phyloP scores from a whole-genome alignment of 2,888 invertebrate species.

The Caenorhabditis sp. region DNA sequence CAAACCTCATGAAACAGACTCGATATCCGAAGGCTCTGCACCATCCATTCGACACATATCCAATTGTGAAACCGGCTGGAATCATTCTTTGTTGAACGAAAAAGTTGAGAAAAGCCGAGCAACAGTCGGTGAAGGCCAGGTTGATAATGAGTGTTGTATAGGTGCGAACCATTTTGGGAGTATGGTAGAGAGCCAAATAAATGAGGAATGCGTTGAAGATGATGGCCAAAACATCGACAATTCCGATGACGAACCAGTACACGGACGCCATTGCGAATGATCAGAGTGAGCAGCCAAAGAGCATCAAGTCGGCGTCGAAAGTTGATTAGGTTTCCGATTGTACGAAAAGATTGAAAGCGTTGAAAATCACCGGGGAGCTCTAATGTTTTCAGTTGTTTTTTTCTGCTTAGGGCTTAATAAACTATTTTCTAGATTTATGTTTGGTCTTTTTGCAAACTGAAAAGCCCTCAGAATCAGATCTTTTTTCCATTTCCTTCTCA shows the following conservation, averaged over 20 bases:
- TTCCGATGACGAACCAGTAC: slow-evolving; percentile 31
- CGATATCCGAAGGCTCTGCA: slow-evolving; percentile 20
- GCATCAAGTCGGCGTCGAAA: slow-evolving; percentile 1
- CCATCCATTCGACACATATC: slow-evolving; percentile 38
- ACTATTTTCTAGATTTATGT: no score
- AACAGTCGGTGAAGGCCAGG: slow-evolving; percentile 45
- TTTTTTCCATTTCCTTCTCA: no score
- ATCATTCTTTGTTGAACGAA: slow-evolving; percentile 53
- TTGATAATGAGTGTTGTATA: slow-evolving; percentile 48
- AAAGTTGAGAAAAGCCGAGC: slow-evolving; percentile 31
- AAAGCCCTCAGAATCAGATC: no score
- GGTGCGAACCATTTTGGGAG: slow-evolving; percentile 31
- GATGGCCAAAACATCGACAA: slow-evolving; percentile 36
- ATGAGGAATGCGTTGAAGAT: slow-evolving; percentile 37
- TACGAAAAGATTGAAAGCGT: slow-evolving; percentile 3
- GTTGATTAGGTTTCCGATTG: background rate
- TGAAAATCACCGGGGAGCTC: no score
- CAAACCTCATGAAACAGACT: slow-evolving; percentile 27
- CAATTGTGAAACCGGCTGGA: slow-evolving; percentile 35
- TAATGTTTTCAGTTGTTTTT: no score
- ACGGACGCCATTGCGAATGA: background rate
- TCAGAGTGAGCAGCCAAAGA: background rate
- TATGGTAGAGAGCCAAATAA: slow-evolving; percentile 37
- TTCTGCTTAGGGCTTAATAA: no score
- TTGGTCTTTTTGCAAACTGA: no score